Base-by-base conservation (phyloP, 2,888 invertebrate species). In the Cantharis rustica region DNA sequence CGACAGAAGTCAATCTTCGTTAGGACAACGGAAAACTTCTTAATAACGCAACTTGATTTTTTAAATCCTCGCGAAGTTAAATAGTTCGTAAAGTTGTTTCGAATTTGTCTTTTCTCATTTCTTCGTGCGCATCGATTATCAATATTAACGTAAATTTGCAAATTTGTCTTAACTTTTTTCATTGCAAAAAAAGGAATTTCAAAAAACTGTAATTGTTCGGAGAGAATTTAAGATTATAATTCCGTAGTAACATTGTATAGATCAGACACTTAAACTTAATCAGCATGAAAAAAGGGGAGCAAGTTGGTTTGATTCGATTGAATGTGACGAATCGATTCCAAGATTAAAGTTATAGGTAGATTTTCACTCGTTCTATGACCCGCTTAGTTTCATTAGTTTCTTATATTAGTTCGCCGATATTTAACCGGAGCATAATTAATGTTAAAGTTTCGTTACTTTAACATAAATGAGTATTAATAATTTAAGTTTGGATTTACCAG, bases 201-300 rank as follows among this genome's bases (percentile, higher is more conserved):
- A 47, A 47, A 26, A 61, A 70, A 27, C 11, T 15, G 63, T 66
- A 72, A 64, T 72, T 64, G 31, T 27, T 66, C 69, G 63, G 69
- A 26, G 16, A 69, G 69, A 79, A 80, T 76, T 79, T 75, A 77
- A 72, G 61, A 75, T 64, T 16, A 75, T 77, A 79, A 76, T 79
- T 75, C 75, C 64, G 75, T 75, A 80, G 78, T 80, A 79, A 77
- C 79, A 74, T 81, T 77, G 79, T 80, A 76, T 76, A 77, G 75
- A 80, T 77, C 75, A 78, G 79, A 78, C 78, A 76, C 76, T 76
- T 76, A 73, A 76, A 76, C 78, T 79, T 80, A 80, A 81, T 81
- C 80, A 81, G 79, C 79, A 80, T 81, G 75, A 79, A 79, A 80
- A 79, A 69, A 66, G 78, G 79, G 76, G 77, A 80, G 79, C 79